A percentile compares a stretch with the other conserved stretches of the same genome.
These are phyloP conservation scores for Mimumesa dahlbomi DNA, from an alignment of 2,888 invertebrate genomes.

Conservation along the genomic window DNA sequence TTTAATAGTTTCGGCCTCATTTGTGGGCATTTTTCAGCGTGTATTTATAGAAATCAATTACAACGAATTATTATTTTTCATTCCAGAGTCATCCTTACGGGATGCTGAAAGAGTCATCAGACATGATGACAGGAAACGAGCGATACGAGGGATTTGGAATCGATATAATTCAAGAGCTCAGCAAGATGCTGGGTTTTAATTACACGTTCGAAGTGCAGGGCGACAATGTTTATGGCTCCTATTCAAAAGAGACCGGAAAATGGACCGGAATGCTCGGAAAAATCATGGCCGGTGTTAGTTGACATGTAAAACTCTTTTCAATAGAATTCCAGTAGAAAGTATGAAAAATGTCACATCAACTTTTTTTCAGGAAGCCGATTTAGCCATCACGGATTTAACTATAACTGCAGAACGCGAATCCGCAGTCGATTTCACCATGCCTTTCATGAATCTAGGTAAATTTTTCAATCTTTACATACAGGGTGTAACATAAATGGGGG, in stretches of 20 bases:
- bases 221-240: slow-evolving; percentile 88
- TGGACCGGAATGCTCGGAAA: slow-evolving; percentile 90
- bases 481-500: no score
- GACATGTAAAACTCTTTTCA: neutral
- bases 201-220: slow-evolving; percentile 90
- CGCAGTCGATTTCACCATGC: slow-evolving; percentile 96
- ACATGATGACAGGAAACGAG: slow-evolving; percentile 87
- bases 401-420: slow-evolving; percentile 93
- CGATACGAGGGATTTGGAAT: slow-evolving; percentile 94
- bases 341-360: no score
- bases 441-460: slow-evolving; percentile 95
- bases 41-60: no score
- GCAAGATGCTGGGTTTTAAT: slow-evolving; percentile 89
- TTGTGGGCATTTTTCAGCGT: no score
- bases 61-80: neutral
- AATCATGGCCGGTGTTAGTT: slow-evolving; percentile 86
- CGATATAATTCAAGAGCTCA: slow-evolving; percentile 91
- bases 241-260: slow-evolving; percentile 82
- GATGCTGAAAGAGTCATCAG: slow-evolving; percentile 88
- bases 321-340: neutral
- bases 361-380: slow-evolving; percentile 89
- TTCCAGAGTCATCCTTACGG: slow-evolving; percentile 92
- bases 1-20: no score
- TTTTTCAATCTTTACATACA: no score
- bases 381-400: slow-evolving; percentile 95